Evolutionary conservation across 2,113 vertebrate genomes (phyloP).

Genomic region (Menura novaehollandiae): DNA sequence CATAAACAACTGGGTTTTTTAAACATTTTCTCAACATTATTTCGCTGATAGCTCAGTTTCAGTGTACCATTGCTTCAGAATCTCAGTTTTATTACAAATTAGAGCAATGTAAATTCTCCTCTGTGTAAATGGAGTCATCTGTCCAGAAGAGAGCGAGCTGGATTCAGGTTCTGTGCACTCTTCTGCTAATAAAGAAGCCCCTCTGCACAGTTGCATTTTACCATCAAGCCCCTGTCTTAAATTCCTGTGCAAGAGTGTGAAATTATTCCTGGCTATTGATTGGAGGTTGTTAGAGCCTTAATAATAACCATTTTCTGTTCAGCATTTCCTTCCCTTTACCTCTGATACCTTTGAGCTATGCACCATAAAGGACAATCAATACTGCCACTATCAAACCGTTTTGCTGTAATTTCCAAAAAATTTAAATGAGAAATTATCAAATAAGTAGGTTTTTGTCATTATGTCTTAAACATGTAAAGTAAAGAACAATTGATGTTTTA

Average conservation of each 20-base stretch:
- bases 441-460: not conserved
- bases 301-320: constrained; percentile 54
- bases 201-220: constrained; percentile 26
- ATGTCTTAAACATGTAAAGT: not conserved
- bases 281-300: constrained; percentile 57
- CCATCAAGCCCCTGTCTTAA: constrained; percentile 26
- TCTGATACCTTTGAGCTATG: constrained; percentile 38
- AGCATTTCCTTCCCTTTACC: constrained; percentile 43
- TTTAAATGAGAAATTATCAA: not conserved
- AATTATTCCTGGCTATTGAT: constrained; percentile 65
- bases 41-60: constrained; percentile 8
- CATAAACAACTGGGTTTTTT: not conserved
- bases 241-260: constrained; percentile 38
- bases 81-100: constrained; percentile 19
- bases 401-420: constrained; percentile 33
- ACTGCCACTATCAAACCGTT: constrained; percentile 40
- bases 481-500: not conserved
- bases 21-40: constrained; percentile 35
- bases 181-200: not conserved
- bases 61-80: not conserved
- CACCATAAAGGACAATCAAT: constrained; percentile 43
- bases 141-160: constrained; percentile 1
- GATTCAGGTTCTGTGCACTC: constrained; percentile 11
- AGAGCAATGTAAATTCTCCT: constrained; percentile 22
- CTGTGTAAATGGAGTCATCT: not conserved